Conservation (phyloP, 2,888 invertebrate species). For the Neuroscelio doddi region DNA sequence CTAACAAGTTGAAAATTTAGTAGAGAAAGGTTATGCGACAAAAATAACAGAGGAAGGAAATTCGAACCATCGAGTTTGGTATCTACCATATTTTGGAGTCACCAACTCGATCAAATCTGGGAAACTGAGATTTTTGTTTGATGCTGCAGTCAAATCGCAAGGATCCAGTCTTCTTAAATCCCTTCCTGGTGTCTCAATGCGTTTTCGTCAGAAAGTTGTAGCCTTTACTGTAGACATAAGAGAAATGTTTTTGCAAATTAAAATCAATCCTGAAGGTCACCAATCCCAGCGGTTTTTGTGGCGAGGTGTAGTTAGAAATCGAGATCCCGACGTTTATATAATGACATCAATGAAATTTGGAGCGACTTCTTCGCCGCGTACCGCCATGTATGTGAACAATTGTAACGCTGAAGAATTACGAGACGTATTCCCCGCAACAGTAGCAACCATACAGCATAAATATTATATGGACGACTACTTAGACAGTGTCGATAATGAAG, state of each 20-base stretch:
- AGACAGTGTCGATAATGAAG: slow-evolving; percentile 18
- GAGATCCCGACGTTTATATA: slow-evolving; percentile 34
- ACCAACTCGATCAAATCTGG: slow-evolving; percentile 40
- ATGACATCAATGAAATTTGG: slow-evolving; percentile 54
- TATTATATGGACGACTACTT: slow-evolving; percentile 56
- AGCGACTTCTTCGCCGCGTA: slow-evolving; percentile 33
- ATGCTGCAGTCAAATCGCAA: slow-evolving; percentile 52
- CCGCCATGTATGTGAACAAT: slow-evolving; percentile 51
- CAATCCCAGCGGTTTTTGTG: no score
- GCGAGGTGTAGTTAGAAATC: no score
- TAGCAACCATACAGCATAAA: slow-evolving; percentile 47
- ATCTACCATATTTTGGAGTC: slow-evolving; percentile 51
- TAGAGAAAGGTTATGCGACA: slow-evolving; percentile 25
- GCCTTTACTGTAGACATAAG: slow-evolving; percentile 61
- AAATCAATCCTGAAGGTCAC: no score
- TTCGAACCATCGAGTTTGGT: slow-evolving; percentile 25
- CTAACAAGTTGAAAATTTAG: no score
- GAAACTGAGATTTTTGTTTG: slow-evolving; percentile 53
- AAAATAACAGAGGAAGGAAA: not conserved
- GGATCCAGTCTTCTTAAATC: slow-evolving; percentile 57
- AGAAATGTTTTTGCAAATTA: slow-evolving; percentile 62
- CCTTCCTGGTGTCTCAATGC: slow-evolving; percentile 60
- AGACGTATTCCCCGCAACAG: slow-evolving; percentile 44
- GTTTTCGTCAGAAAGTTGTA: slow-evolving; percentile 59
- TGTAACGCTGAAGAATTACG: slow-evolving; percentile 46